Evolutionary conservation across 1,140 invertebrate species (phyloP), one percentile per base, ranked within the genome.

Genomic region (Drosophila nigrodunni): DNA sequence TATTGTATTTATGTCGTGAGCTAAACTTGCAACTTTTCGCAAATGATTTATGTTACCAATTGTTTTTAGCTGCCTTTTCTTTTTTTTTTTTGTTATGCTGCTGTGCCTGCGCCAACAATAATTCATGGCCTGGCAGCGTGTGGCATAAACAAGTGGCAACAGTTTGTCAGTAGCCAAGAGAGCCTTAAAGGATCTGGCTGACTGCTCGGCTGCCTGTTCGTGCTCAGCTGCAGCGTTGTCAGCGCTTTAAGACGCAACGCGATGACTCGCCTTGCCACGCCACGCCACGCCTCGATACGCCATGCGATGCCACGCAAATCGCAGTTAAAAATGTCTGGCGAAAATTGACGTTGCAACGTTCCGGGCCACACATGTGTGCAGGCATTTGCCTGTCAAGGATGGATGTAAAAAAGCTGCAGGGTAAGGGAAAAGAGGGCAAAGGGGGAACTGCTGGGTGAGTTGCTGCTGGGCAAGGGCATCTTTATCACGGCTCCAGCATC

Each of bases 41-140:
- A 75, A 82, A 83, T 88, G 85, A 88, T 88, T 88, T 88, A 88
- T 88, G 85, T 89, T 73, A 85, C 76, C 74, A 88, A 88, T 88
- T 88, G 85, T 87, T 85, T 88, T 83, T 88, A 82, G 80, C 60
- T 66, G 7, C n/a, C 10, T 55, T 46, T 30, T 8, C 6, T 58
- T 39, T 2, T 25, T 52, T 43, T 61, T 66, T 61, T 7, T 25
- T 61, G 62, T 61, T 61, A 58, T 70, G 25, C 46, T 54, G 49
- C 21, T 60, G 30, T n/a, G 82, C 64, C 60, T 61, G 77, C 67
- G 80, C 76, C 85, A 89, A 88, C 83, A 88, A 88, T 88, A 88
- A 88, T 88, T 88, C 83, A 88, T 83, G 69, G 82, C 73, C 71
- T 82, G 58, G 68, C 74, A 73, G 69, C 74, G 61, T 76, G 68